Evolutionary conservation across 2,888 invertebrate species (phyloP).

Genomic region (Polymixis flavicincta): DNA sequence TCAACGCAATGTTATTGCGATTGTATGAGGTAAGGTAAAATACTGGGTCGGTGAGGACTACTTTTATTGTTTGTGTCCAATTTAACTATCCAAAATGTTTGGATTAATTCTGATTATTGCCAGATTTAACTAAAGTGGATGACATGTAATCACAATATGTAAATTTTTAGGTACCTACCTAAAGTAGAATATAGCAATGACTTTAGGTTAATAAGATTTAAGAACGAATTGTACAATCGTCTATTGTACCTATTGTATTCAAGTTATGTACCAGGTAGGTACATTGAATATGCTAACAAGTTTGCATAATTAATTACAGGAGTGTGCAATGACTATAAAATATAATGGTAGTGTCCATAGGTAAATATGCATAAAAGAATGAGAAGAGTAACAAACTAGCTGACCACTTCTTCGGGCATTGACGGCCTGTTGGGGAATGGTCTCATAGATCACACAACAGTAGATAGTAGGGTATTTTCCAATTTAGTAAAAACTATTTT

Average conservation of each 20-base stretch:
- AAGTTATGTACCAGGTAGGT: not conserved
- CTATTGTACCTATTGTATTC: slow-evolving; percentile 31
- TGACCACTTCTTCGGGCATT: not conserved
- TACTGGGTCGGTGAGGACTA: not conserved
- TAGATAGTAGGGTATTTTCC: too few species aligned
- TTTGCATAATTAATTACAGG: slow-evolving; percentile 6
- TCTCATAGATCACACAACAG: not conserved
- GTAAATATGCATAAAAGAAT: not conserved
- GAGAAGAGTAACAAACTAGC: not conserved
- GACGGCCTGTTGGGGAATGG: not conserved
- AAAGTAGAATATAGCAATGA: slow-evolving; percentile 14
- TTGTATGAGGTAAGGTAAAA: not conserved
- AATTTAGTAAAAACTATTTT: too few species aligned
- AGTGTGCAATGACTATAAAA: not conserved
- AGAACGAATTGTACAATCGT: slow-evolving; percentile 7
- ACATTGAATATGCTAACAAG: slow-evolving; percentile 4
- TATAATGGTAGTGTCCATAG: not conserved
- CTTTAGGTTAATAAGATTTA: slow-evolving; percentile 17
- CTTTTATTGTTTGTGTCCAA: not conserved
- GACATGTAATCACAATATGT: not conserved
- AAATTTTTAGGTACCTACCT: not conserved
- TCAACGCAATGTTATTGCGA: slow-evolving; percentile 7
- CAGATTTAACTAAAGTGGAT: not conserved
- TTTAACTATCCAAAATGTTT: not conserved
- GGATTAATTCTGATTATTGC: not conserved